These are phyloP conservation scores for Porites cylindrica DNA, from an alignment of 92 coral and sea anemone species.

Conservation along the genomic window DNA sequence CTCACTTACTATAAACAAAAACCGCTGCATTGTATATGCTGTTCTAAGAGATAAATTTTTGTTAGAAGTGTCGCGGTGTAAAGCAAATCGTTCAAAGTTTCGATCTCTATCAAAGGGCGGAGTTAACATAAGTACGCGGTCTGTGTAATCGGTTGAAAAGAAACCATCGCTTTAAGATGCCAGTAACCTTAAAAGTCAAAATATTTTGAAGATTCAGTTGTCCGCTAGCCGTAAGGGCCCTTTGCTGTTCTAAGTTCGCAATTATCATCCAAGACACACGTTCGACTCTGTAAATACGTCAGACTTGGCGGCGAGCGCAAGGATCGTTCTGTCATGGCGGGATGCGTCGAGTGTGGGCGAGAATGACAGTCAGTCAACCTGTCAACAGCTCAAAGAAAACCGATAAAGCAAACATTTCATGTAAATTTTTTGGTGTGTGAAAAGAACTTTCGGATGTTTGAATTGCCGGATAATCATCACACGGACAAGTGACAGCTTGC, in stretches of 20 bases:
- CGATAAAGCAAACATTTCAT: slow-evolving; percentile 90
- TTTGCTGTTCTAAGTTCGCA: slow-evolving; percentile 65
- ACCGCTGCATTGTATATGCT: slow-evolving; percentile 13
- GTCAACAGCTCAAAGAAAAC: slow-evolving; percentile 91
- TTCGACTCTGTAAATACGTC: slow-evolving; percentile 91
- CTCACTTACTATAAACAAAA: slow-evolving; percentile 1
- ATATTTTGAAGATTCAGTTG: slow-evolving; percentile 32
- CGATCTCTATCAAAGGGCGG: slow-evolving; percentile 19
- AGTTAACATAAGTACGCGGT: background rate
- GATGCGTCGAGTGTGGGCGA: slow-evolving; percentile 76
- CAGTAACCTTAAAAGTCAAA: slow-evolving; percentile 18
- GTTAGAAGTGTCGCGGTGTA: background rate
- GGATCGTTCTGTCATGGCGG: slow-evolving; percentile 78
- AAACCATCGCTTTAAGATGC: background rate
- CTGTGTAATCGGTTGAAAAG: slow-evolving; percentile 6
- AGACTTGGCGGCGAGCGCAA: slow-evolving; percentile 81
- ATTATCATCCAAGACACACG: slow-evolving; percentile 78
- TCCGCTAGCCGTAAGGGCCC: slow-evolving; percentile 41
- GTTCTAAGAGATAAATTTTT: background rate
- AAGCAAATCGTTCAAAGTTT: background rate
- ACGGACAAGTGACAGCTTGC: slow-evolving; percentile 75
- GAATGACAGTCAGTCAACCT: slow-evolving; percentile 68
- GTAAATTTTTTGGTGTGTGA: slow-evolving; percentile 91
- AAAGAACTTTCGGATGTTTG: slow-evolving; percentile 91
- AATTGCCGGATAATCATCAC: slow-evolving; percentile 82